These are phyloP conservation scores for Prunella strophiata DNA, from an alignment of 2,797 vertebrate species.

Conservation along the genomic window DNA sequence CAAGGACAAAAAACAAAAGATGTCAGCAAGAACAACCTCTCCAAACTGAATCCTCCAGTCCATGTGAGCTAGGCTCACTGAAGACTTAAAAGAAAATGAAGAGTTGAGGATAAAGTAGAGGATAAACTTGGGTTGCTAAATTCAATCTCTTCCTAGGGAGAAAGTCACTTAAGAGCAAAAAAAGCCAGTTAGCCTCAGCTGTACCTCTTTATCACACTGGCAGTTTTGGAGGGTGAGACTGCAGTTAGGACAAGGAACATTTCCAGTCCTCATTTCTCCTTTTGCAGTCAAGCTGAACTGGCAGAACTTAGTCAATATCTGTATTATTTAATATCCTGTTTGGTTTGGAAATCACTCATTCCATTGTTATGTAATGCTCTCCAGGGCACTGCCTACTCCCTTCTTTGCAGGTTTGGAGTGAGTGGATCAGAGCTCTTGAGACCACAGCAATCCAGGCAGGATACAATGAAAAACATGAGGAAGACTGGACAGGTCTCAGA, in stretches of 20 bases:
- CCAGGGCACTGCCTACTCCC: background rate
- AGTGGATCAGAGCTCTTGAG: background rate
- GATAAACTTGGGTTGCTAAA: background rate
- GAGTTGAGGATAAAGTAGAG: background rate
- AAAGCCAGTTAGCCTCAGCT: background rate
- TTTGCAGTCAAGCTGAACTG: background rate
- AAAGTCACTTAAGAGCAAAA: background rate
- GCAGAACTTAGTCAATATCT: background rate
- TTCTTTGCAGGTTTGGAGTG: background rate
- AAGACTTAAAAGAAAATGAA: background rate
- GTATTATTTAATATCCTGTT: constrained; percentile 13
- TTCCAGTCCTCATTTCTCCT: background rate
- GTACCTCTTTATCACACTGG: background rate
- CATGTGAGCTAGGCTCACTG: background rate
- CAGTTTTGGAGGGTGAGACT: background rate
- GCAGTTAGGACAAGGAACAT: background rate
- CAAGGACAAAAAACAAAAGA: background rate
- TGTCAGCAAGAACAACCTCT: background rate
- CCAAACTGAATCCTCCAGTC: background rate
- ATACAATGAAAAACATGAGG: background rate
- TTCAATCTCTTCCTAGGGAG: background rate
- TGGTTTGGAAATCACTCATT: background rate
- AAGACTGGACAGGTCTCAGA: background rate
- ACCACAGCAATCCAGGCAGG: background rate
- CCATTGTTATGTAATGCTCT: background rate